Evolutionary conservation across 1,140 invertebrate genomes (phyloP), one percentile per base, ranked within the genome.

Genomic region (Drosophila nigromelanica): DNA sequence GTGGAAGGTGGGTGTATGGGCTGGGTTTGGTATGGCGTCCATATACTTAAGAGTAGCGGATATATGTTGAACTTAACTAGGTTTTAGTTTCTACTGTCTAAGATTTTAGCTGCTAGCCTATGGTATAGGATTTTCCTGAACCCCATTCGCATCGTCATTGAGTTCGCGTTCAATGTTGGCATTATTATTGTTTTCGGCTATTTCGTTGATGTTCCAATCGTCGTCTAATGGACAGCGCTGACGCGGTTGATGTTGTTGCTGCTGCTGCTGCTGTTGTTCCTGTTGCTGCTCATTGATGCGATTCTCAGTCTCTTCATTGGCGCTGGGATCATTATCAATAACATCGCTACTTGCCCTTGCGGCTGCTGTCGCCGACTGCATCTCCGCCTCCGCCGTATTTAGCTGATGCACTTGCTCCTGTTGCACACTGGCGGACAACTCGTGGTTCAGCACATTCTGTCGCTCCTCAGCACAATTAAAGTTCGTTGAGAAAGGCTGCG

Each of bases 111-210:
- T 50, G 12, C n/a, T 27, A 60, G 24, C 69, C 61, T 59, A 68
- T 45, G 33, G 35, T 24, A 47, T 87, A 63, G 5, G 55, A 37
- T 79, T 74, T 69, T 78, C 78, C 73, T 87, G 78, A 73, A 68
- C 75, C 48, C 68, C 68, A 61, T 70, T 70, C 30, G 80, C 76
- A 52, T 90, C 90, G 24, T 91, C 86, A 33, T 87, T 82, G 47
- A 91, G 51, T 78, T 91, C 90, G 6, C 90, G 79, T 71, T 91
- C 90, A 55, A 91, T 91, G 56, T 91, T 91, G 39, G 90, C 90
- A 76, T 91, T 91, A 43, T 91, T 91, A 60, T 90, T 89, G 48
- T 91, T 91, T 48, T 91, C 90, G 6, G 90, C 90, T n/a, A 91
- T 91, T 76, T 91, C 90, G 76, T 91, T 91, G 24, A 91, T 90